These are phyloP conservation scores for Ctenodactylus gundi DNA, from an alignment of 2,113 vertebrate species.

Conservation along the genomic window DNA sequence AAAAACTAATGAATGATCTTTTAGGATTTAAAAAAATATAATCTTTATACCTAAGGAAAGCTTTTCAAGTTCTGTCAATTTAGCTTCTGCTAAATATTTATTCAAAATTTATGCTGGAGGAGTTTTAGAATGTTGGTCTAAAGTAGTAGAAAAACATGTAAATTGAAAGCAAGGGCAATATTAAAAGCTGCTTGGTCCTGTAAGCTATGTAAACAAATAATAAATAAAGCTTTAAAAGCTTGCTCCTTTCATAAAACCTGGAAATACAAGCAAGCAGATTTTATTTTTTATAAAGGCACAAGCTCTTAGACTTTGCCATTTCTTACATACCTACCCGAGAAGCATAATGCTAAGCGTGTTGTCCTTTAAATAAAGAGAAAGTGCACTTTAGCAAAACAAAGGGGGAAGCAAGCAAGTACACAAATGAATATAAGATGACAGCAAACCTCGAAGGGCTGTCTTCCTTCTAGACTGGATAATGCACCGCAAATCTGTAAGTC, in stretches of 20 bases:
- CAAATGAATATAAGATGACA: background rate
- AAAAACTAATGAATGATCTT: background rate
- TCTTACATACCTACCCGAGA: background rate
- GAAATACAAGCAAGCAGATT: background rate
- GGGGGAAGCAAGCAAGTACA: background rate
- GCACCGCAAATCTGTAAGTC: rapidly evolving
- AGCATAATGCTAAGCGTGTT: background rate
- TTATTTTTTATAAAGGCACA: background rate
- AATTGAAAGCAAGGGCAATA: background rate
- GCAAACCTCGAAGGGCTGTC: background rate
- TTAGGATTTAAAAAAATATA: too few relatives aligned
- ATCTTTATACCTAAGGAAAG: too few relatives aligned
- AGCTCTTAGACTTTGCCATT: background rate
- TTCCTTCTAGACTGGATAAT: background rate
- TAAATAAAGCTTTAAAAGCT: background rate
- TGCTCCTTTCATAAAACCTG: background rate
- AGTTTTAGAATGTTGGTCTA: background rate
- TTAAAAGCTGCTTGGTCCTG: background rate
- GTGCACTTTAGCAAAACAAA: background rate
- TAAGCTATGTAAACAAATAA: background rate
- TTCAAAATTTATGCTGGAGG: background rate
- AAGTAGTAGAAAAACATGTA: background rate
- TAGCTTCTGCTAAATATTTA: background rate
- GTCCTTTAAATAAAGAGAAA: background rate
- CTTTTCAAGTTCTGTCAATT: background rate